These are phyloP conservation scores for Oryzias dopingdopingensis DNA, from an alignment of 2,797 vertebrate species.

Conservation along the genomic window DNA sequence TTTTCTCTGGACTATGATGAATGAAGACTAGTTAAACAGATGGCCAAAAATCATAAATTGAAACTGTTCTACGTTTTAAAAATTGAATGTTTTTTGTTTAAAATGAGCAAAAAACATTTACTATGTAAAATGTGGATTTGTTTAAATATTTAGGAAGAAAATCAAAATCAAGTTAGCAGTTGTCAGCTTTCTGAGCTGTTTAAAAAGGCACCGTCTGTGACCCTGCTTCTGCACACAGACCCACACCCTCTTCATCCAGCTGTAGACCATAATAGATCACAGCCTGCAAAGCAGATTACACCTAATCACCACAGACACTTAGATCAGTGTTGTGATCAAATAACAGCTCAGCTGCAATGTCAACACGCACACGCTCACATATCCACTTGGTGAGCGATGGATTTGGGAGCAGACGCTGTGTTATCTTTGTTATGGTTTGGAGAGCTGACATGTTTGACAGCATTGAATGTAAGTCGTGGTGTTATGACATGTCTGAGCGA, in stretches of 20 bases:
- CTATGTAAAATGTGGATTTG: no score
- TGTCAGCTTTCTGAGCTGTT: not conserved
- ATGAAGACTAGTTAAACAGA: no score
- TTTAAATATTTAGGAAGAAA: no score
- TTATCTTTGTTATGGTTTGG: slow-evolving; percentile 74
- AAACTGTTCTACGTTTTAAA: no score
- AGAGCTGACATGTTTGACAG: slow-evolving; percentile 75
- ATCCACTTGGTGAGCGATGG: slow-evolving; percentile 56
- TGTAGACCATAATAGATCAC: slow-evolving; percentile 61
- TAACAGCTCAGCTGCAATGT: slow-evolving; percentile 68
- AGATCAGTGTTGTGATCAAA: slow-evolving; percentile 70
- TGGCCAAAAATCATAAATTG: no score
- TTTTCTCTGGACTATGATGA: no score
- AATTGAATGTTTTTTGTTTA: no score
- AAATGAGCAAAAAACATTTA: no score
- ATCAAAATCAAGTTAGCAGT: not conserved
- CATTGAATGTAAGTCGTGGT: slow-evolving; percentile 66
- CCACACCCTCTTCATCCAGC: slow-evolving; percentile 24
- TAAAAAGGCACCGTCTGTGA: not conserved
- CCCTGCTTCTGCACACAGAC: not conserved
- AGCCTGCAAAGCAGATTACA: slow-evolving; percentile 66
- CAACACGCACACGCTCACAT: slow-evolving; percentile 49
- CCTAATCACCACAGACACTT: slow-evolving; percentile 66
- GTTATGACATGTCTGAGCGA: slow-evolving; percentile 76
- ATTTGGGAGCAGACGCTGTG: slow-evolving; percentile 58